These are phyloP conservation scores for Drosophila pruinosa DNA, from an alignment of 1,140 invertebrate genomes.

Conservation along the genomic window DNA sequence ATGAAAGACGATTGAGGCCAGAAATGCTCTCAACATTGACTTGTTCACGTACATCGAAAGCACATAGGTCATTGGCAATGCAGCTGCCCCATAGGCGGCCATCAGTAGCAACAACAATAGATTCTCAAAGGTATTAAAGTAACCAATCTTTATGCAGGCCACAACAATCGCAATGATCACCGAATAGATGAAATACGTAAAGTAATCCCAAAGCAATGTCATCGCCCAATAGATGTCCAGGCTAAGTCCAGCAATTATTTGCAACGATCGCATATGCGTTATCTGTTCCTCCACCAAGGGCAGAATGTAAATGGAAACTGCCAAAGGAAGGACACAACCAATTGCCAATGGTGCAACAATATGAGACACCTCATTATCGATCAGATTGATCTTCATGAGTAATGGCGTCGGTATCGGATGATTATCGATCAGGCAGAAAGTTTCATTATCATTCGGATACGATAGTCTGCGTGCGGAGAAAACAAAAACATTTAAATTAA, in stretches of 20 bases:
- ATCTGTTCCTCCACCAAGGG: slow-evolving; percentile 63
- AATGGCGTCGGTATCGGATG: slow-evolving; percentile 57
- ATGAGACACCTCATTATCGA: slow-evolving; percentile 69
- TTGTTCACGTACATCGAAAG: slow-evolving; percentile 57
- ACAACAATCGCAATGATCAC: slow-evolving; percentile 63
- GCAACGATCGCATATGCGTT: slow-evolving; percentile 45
- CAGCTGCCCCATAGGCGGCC: slow-evolving; percentile 51
- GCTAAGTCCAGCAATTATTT: slow-evolving; percentile 58
- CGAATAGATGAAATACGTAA: slow-evolving; percentile 56
- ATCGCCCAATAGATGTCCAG: slow-evolving; percentile 59
- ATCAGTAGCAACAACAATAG: slow-evolving; percentile 48
- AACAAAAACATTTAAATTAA: background rate
- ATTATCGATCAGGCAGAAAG: slow-evolving; percentile 31
- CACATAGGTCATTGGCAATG: slow-evolving; percentile 61
- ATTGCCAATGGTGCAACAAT: slow-evolving; percentile 55
- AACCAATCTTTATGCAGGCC: slow-evolving; percentile 42
- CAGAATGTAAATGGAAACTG: slow-evolving; percentile 65
- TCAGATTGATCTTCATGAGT: slow-evolving; percentile 54
- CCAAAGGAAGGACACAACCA: slow-evolving; percentile 61
- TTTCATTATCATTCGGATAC: slow-evolving; percentile 12
- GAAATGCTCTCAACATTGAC: slow-evolving; percentile 49
- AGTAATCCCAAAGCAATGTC: slow-evolving; percentile 63
- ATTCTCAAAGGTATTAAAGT: slow-evolving; percentile 54
- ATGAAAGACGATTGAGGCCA: slow-evolving; percentile 63
- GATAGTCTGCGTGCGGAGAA: slow-evolving; percentile 21